These are phyloP conservation scores for Salmo trutta DNA, from an alignment of 2,797 vertebrate species.

Conservation along the genomic window DNA sequence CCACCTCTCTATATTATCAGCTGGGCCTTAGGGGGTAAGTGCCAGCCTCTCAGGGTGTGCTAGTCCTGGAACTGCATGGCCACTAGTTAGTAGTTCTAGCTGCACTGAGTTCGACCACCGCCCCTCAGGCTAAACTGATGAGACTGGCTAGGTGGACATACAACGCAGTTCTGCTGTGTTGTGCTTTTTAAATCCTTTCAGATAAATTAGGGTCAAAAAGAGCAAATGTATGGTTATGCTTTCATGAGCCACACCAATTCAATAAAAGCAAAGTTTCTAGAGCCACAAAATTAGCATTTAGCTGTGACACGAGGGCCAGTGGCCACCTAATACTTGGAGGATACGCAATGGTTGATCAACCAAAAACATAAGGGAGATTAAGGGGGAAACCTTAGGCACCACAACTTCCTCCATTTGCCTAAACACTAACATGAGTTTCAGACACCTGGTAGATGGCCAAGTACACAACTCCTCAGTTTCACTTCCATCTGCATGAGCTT, in stretches of 20 bases:
- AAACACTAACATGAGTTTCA: not conserved
- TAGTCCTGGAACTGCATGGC: not conserved
- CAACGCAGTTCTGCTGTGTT: not conserved
- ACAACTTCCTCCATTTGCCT: conserved; percentile 1
- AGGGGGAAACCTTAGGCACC: not conserved
- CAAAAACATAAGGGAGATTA: not conserved
- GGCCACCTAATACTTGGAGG: not conserved
- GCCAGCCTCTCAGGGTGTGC: not conserved
- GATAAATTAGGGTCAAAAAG: not conserved
- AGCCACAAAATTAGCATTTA: too few relatives aligned
- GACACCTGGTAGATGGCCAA: conserved; percentile 3
- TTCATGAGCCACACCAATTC: not conserved
- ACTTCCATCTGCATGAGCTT: not conserved
- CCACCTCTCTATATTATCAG: not conserved
- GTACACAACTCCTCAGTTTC: not conserved
- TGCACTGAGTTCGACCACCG: not conserved
- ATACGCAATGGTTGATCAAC: not conserved
- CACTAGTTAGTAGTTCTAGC: not conserved
- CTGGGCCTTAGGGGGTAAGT: not conserved
- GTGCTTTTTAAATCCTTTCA: not conserved
- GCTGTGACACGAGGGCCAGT: too few relatives aligned
- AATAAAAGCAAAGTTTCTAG: not conserved
- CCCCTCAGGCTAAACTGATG: not conserved
- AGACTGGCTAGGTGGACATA: not conserved
- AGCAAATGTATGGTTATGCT: not conserved